Conservation (phyloP, 2,113 vertebrate species). For the Amblyornis subalaris region DNA sequence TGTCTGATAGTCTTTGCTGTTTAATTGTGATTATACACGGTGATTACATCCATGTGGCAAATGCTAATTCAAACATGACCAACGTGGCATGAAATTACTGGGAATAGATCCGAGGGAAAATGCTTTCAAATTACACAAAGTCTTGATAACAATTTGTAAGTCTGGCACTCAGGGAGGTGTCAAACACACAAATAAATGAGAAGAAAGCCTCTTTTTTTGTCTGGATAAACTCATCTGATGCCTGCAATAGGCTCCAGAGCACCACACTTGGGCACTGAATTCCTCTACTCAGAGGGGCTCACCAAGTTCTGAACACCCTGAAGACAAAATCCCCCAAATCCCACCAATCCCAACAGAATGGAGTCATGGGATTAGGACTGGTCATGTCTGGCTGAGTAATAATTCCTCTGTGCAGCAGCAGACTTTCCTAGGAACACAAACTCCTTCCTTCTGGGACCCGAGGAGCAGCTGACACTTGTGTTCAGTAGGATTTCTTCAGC, state of each 20-base stretch:
- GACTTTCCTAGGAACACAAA: background rate
- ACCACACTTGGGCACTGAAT: background rate
- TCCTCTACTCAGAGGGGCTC: background rate
- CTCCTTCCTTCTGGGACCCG: background rate
- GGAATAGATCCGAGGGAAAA: background rate
- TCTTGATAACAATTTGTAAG: background rate
- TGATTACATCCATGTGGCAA: background rate
- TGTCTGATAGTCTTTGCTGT: background rate
- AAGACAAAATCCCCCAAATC: background rate
- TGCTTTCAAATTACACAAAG: background rate
- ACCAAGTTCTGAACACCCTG: background rate
- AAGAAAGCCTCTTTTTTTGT: background rate
- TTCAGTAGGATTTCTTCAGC: background rate
- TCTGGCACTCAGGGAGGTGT: background rate
- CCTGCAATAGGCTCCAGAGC: background rate
- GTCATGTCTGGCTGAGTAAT: background rate
- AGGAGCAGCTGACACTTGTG: background rate
- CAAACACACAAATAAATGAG: background rate
- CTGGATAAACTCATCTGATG: background rate
- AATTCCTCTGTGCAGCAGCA: background rate
- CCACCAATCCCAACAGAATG: background rate
- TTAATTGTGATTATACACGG: background rate
- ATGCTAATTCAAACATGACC: background rate
- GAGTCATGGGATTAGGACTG: background rate
- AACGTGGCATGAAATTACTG: background rate